Evolutionary conservation across 92 coral and sea anemone genomes (phyloP).

Genomic region (Porites cylindrica): DNA sequence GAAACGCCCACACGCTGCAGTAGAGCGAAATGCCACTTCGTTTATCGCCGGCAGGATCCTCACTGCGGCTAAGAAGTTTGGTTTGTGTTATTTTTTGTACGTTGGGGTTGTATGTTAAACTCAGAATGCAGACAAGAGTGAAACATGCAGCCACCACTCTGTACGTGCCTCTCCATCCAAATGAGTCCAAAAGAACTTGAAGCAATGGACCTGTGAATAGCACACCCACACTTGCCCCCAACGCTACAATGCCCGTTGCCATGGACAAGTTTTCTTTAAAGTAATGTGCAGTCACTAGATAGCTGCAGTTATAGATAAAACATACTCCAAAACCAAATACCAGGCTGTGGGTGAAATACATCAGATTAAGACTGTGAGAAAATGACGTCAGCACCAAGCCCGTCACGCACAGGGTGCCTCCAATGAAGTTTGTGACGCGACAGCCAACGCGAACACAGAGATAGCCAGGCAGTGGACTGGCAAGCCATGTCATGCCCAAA

Average conservation of each 20-base stretch:
- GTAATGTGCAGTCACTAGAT: constrained; percentile 18
- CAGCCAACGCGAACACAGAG: constrained; percentile 32
- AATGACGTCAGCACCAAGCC: constrained; percentile 52
- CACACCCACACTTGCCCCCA: constrained; percentile 54
- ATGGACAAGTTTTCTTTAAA: constrained; percentile 39
- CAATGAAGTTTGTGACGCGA: constrained; percentile 23
- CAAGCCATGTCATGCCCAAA: constrained; percentile 30
- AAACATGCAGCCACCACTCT: constrained; percentile 42
- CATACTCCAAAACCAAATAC: constrained; percentile 53
- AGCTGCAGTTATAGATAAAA: constrained; percentile 24
- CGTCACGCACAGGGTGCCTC: constrained; percentile 31
- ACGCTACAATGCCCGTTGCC: constrained; percentile 47
- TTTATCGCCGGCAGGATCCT: background rate
- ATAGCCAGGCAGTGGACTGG: constrained; percentile 33
- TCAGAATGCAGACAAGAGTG: constrained; percentile 28
- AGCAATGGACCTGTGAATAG: constrained; percentile 39
- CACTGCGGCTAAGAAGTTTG: background rate
- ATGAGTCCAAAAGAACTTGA: constrained; percentile 32
- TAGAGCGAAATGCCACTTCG: constrained; percentile 9
- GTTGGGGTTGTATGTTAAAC: constrained; percentile 45
- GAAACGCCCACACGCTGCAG: constrained; percentile 32
- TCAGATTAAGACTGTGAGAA: constrained; percentile 5
- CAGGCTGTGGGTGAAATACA: constrained; percentile 57
- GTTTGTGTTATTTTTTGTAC: background rate
- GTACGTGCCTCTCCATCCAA: constrained; percentile 56